These are phyloP conservation scores for Tribolium freemani DNA, from an alignment of 2,888 invertebrate species.

Conservation along the genomic window DNA sequence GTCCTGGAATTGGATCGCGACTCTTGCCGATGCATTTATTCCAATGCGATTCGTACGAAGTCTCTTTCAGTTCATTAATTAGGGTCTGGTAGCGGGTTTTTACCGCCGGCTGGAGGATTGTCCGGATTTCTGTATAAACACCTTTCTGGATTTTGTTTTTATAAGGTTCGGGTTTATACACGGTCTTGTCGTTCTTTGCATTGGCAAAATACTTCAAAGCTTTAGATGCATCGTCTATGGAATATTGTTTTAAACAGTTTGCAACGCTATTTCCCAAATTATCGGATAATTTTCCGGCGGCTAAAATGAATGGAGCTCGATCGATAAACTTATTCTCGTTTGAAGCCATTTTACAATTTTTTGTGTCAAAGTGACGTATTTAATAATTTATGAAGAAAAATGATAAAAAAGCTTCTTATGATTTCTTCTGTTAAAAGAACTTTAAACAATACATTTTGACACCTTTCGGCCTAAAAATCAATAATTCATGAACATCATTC, in stretches of 20 bases:
- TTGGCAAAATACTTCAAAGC: constrained; percentile 59
- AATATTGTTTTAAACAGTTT: constrained; percentile 56
- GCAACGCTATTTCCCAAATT: constrained; percentile 51
- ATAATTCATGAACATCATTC: constrained; percentile 13
- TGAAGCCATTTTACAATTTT: constrained; percentile 52
- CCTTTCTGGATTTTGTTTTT: constrained; percentile 19
- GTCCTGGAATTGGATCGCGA: constrained; percentile 65
- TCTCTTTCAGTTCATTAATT: constrained; percentile 68
- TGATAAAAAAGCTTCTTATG: too few relatives aligned
- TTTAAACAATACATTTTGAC: not conserved
- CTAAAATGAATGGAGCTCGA: constrained; percentile 54
- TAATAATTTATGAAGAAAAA: not conserved
- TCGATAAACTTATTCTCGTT: constrained; percentile 61
- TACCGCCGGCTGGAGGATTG: constrained; percentile 61
- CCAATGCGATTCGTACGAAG: constrained; percentile 69
- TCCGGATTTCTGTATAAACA: constrained; percentile 48
- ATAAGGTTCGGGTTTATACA: constrained; percentile 19
- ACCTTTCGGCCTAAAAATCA: not conserved
- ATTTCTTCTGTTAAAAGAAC: too few relatives aligned
- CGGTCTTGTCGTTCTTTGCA: not conserved
- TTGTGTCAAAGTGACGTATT: not conserved
- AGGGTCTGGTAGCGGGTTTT: constrained; percentile 68
- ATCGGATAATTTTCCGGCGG: constrained; percentile 58
- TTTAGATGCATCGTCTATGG: constrained; percentile 57
- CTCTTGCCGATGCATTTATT: constrained; percentile 66